Evolutionary conservation across 2,113 vertebrate species (phyloP).

Genomic region (Tetraodon nigroviridis): DNA sequence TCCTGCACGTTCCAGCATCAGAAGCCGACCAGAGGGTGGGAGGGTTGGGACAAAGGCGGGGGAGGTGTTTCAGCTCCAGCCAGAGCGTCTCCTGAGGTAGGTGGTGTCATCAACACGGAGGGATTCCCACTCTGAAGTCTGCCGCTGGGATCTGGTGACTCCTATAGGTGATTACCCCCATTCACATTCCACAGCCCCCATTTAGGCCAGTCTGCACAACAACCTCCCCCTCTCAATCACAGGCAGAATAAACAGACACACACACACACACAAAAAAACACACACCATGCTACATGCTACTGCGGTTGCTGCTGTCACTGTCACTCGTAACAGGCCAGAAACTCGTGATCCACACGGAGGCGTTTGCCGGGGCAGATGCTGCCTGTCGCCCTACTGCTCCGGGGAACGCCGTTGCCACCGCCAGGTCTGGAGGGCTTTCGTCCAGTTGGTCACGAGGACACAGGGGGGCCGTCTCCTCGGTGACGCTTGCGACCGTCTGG

Average conservation of each 20-base stretch:
- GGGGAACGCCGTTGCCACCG: conserved; percentile 38
- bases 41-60: conserved; percentile 12
- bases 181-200: conserved; percentile 66
- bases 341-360: conserved; percentile 61
- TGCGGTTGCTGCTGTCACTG: conserved; percentile 39
- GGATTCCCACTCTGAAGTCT: conserved; percentile 67
- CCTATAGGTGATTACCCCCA: conserved; percentile 64
- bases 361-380: too few relatives aligned
- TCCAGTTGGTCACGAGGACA: conserved; percentile 38
- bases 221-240: conserved; percentile 61
- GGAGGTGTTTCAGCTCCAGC: conserved; percentile 36
- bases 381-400: conserved; percentile 39
- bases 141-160: conserved; percentile 65
- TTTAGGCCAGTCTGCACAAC: conserved; percentile 68
- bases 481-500: background rate
- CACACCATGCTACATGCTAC: too few relatives aligned
- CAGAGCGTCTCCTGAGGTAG: conserved; percentile 58
- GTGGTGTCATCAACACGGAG: conserved; percentile 37
- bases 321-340: conserved; percentile 63
- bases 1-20: too few relatives aligned
- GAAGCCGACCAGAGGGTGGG: too few relatives aligned
- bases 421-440: conserved; percentile 19
- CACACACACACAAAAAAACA: conserved; percentile 27
- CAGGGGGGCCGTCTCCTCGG: background rate
- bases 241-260: conserved; percentile 24